Conservation (phyloP, 2,113 vertebrate species). For the Caloenas nicobarica region DNA sequence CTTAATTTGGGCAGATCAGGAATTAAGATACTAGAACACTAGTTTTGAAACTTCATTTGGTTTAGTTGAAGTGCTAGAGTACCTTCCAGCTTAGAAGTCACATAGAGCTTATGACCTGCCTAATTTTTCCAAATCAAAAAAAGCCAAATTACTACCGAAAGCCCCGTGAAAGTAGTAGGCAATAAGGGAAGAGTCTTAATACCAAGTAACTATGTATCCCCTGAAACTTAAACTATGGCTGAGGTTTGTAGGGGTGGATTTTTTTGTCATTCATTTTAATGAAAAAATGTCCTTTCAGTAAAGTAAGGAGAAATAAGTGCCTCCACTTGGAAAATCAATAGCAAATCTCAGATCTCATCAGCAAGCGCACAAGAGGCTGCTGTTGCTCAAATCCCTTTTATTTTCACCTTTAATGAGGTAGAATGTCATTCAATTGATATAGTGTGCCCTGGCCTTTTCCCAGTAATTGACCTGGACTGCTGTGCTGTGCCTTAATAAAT, state of each 20-base stretch:
- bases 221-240: neutral
- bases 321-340: constrained; percentile 63
- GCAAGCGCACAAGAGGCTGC: neutral
- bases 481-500: constrained; percentile 22
- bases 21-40: neutral
- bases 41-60: neutral
- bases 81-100: neutral
- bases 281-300: constrained; percentile 15
- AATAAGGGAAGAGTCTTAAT: neutral
- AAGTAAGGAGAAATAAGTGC: constrained; percentile 45
- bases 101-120: neutral
- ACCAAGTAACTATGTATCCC: neutral
- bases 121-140: neutral
- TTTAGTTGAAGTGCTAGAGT: neutral
- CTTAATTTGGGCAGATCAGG: neutral
- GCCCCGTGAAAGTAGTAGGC: neutral
- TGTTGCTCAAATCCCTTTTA: constrained; percentile 56
- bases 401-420: constrained; percentile 70
- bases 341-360: constrained; percentile 62
- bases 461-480: constrained; percentile 51
- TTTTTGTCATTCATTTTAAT: constrained; percentile 43
- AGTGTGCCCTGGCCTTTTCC: constrained; percentile 22
- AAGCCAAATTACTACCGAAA: neutral
- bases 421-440: constrained; percentile 47
- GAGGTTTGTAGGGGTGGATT: neutral